phyloP scores from a whole-genome alignment of 1,140 invertebrate genomes.

The Euura saliciscinereae region DNA sequence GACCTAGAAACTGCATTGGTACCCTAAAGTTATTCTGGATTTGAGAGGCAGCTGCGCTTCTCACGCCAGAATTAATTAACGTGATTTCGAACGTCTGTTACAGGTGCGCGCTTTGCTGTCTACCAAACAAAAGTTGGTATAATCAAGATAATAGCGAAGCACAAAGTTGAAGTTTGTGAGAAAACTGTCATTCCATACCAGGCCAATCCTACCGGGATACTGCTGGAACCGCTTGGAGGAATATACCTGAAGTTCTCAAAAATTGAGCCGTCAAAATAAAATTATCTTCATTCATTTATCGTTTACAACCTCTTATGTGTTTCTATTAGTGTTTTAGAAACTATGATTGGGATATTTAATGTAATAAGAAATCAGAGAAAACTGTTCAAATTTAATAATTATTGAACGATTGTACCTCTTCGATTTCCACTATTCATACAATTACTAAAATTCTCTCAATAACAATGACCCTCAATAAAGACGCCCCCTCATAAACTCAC shows the following conservation, averaged over 20 bases:
- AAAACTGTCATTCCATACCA: slow-evolving; percentile 43
- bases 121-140: slow-evolving; percentile 60
- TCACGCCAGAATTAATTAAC: too few relatives aligned
- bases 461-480: too few relatives aligned
- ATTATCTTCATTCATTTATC: not conserved
- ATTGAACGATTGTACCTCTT: too few relatives aligned
- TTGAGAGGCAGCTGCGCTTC: too few relatives aligned
- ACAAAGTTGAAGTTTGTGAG: slow-evolving; percentile 44
- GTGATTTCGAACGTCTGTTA: slow-evolving; percentile 15
- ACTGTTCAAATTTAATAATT: too few relatives aligned
- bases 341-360: too few relatives aligned
- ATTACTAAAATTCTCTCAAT: too few relatives aligned
- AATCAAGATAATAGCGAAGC: slow-evolving; percentile 52
- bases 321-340: too few relatives aligned
- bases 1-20: slow-evolving; percentile 77
- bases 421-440: too few relatives aligned
- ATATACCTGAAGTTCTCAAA: slow-evolving; percentile 36
- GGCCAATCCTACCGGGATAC: slow-evolving; percentile 25
- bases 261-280: slow-evolving; percentile 20
- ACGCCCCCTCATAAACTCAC: too few relatives aligned
- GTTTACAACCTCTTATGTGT: too few relatives aligned
- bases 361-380: too few relatives aligned
- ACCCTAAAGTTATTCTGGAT: slow-evolving; percentile 13
- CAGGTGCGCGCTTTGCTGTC: slow-evolving; percentile 52
- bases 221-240: slow-evolving; percentile 33